Percentiles rank a stretch among this genome's conserved stretches.
Conservation (phyloP, 2,113 vertebrate genomes). For the Oncorhynchus clarkii region DNA sequence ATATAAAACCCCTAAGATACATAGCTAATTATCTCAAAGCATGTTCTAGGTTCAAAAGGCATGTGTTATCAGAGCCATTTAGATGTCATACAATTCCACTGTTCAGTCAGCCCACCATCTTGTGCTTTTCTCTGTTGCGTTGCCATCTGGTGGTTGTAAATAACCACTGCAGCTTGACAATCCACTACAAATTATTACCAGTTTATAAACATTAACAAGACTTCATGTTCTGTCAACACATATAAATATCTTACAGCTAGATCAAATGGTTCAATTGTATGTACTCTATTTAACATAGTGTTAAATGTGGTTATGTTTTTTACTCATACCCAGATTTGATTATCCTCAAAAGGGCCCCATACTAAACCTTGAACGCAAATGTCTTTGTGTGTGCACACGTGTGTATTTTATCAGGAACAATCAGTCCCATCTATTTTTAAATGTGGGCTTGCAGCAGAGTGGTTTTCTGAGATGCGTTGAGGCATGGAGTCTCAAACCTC, state of each 20-base stretch:
- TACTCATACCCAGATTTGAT: conserved; percentile 16
- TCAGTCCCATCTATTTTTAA: conserved; percentile 72
- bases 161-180: conserved; percentile 45
- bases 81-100: not conserved
- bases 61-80: too few relatives aligned
- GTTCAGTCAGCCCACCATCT: not conserved
- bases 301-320: too few relatives aligned
- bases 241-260: too few relatives aligned
- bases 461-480: conserved; percentile 58
- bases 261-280: too few relatives aligned
- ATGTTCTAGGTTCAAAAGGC: too few relatives aligned
- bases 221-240: not conserved
- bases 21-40: too few relatives aligned
- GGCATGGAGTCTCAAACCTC: conserved; percentile 39
- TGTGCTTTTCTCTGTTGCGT: conserved; percentile 32
- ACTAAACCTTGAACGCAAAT: conserved; percentile 34
- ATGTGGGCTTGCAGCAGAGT: conserved; percentile 60
- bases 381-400: conserved; percentile 1
- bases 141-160: conserved; percentile 69
- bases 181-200: too few relatives aligned
- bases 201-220: not conserved
- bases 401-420: conserved; percentile 44
- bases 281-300: too few relatives aligned
- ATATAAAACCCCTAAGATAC: too few relatives aligned
- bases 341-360: conserved; percentile 60